A percentile compares a stretch with the other conserved stretches of the same genome.
Conservation (phyloP, 2,888 invertebrate genomes). For the Drosophila pseudotalamancana region DNA sequence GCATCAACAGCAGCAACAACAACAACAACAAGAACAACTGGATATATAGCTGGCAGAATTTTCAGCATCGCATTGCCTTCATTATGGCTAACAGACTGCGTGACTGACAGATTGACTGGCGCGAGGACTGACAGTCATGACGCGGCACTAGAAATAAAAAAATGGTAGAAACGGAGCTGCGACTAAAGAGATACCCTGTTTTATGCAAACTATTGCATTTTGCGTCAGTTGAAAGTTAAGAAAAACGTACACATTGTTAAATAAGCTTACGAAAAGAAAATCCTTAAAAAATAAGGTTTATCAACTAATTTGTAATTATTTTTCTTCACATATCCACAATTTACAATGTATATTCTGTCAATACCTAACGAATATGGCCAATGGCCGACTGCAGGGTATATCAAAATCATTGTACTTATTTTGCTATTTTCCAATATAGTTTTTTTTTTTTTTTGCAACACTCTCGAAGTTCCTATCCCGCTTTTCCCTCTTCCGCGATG, state of each 20-base stretch:
- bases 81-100: slow-evolving; percentile 75
- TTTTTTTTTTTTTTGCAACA: slow-evolving; percentile 19
- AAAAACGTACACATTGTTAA: too few relatives aligned
- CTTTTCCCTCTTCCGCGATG: neutral
- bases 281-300: too few relatives aligned
- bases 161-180: neutral
- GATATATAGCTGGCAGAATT: slow-evolving; percentile 33
- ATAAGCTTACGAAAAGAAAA: too few relatives aligned
- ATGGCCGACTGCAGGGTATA: slow-evolving; percentile 1
- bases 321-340: too few relatives aligned
- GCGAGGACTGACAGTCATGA: slow-evolving; percentile 64
- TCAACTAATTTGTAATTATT: too few relatives aligned
- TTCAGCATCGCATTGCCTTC: slow-evolving; percentile 57
- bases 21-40: slow-evolving; percentile 8
- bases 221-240: too few relatives aligned
- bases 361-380: too few relatives aligned
- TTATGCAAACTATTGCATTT: neutral
- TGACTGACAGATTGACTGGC: slow-evolving; percentile 77
- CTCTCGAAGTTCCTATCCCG: neutral
- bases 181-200: slow-evolving; percentile 22
- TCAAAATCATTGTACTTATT: slow-evolving; percentile 23
- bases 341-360: too few relatives aligned
- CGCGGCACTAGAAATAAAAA: slow-evolving; percentile 59
- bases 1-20: slow-evolving; percentile 14
- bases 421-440: slow-evolving; percentile 51